These are phyloP conservation scores for Sipha flava DNA, from an alignment of 1,140 invertebrate genomes.

Conservation along the genomic window DNA sequence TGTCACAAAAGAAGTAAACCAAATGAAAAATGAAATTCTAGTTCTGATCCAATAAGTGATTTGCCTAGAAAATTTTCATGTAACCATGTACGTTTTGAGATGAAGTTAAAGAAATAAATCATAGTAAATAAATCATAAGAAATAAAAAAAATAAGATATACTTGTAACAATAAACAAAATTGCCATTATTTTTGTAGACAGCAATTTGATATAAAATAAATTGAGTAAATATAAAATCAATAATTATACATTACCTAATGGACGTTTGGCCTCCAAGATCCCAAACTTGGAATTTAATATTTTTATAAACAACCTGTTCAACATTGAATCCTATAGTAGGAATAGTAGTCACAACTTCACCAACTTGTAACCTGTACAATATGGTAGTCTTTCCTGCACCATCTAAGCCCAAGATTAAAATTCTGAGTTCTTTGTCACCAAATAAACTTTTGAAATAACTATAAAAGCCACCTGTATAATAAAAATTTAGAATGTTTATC, in stretches of 20 bases:
- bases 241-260: constrained; percentile 60
- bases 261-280: constrained; percentile 97
- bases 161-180: no score
- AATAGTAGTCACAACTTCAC: constrained; percentile 99
- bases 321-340: constrained; percentile 98
- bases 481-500: constrained; percentile 4
- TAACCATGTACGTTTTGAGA: no score
- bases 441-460: constrained; percentile 91
- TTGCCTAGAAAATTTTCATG: no score
- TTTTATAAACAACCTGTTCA: constrained; percentile 93
- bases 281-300: constrained; percentile 96
- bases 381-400: constrained; percentile 99
- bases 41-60: no score
- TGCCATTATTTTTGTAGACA: no score
- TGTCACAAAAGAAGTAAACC: no score
- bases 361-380: constrained; percentile 93
- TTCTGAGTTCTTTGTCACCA: constrained; percentile 92
- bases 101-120: no score
- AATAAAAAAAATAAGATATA: no score
- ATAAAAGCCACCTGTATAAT: constrained; percentile 71
- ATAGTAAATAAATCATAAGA: no score
- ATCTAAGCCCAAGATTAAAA: constrained; percentile 94
- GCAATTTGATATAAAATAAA: no score
- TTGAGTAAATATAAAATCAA: not conserved
- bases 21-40: no score